These are phyloP conservation scores for Cataglyphis cursor DNA, from an alignment of 2,888 invertebrate genomes.

Conservation along the genomic window DNA sequence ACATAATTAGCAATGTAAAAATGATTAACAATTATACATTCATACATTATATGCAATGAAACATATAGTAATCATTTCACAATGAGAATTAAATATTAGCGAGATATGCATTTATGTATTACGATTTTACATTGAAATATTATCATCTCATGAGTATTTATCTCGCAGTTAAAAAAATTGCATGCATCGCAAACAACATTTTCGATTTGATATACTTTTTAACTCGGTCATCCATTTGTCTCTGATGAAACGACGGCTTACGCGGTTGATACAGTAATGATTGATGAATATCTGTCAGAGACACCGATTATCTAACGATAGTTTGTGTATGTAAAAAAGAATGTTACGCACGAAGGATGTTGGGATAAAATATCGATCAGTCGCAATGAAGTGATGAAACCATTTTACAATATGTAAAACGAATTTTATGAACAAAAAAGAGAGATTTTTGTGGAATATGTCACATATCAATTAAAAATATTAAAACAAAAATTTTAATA, in stretches of 20 bases:
- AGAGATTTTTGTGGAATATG: slow-evolving; percentile 1
- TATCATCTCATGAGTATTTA: slow-evolving; percentile 1
- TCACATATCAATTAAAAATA: slow-evolving; percentile 38
- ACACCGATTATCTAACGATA: slow-evolving; percentile 76
- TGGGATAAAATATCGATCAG: slow-evolving; percentile 58
- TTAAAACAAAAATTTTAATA: slow-evolving; percentile 28
- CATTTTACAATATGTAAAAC: slow-evolving; percentile 12
- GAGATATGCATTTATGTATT: not conserved
- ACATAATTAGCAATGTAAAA: not conserved
- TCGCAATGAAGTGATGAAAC: slow-evolving; percentile 43
- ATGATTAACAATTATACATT: not conserved
- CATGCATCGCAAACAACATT: slow-evolving; percentile 6
- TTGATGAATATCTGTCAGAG: slow-evolving; percentile 80
- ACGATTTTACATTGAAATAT: not conserved
- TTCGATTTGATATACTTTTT: slow-evolving; percentile 47
- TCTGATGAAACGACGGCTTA: slow-evolving; percentile 31
- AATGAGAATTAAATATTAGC: not conserved
- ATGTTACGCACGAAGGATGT: slow-evolving; percentile 59
- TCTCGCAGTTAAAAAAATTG: not conserved
- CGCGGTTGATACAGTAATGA: slow-evolving; percentile 79
- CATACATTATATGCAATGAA: not conserved
- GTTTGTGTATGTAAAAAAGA: slow-evolving; percentile 61
- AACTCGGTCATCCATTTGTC: slow-evolving; percentile 36
- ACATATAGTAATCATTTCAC: not conserved
- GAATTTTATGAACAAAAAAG: slow-evolving; percentile 21